phyloP scores from a whole-genome alignment of 2,888 invertebrate species.

The Meandrusa payeni region DNA sequence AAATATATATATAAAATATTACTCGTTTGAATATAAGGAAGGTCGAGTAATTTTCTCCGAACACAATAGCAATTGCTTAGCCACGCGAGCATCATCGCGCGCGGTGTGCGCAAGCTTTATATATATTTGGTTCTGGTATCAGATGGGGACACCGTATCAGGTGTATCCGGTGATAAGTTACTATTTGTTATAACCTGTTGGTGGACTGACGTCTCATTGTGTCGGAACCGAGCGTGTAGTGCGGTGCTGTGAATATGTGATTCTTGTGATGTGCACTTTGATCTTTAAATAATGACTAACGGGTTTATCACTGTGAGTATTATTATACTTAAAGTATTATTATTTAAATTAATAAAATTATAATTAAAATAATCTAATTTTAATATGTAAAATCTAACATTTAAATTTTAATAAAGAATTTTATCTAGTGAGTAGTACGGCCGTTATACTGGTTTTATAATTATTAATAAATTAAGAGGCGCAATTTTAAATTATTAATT shows the following conservation, averaged over 20 bases:
- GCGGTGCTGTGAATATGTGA: constrained; percentile 3
- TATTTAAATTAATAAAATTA: neutral
- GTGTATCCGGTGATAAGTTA: constrained; percentile 11
- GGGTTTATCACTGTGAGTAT: neutral
- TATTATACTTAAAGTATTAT: neutral
- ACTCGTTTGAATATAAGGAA: neutral
- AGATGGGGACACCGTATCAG: constrained; percentile 7
- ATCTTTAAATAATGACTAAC: neutral
- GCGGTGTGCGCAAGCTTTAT: constrained; percentile 5
- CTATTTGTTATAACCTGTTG: constrained; percentile 1
- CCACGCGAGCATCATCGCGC: constrained; percentile 2
- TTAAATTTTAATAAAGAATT: too few species aligned
- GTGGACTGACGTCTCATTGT: constrained; percentile 5
- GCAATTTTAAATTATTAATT: too few species aligned
- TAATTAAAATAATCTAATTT: too few species aligned
- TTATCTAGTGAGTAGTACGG: too few species aligned
- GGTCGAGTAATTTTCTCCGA: neutral
- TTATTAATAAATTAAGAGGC: too few species aligned
- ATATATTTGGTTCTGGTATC: constrained; percentile 6
- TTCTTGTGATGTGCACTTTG: neutral
- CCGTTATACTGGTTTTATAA: too few species aligned
- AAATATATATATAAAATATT: neutral
- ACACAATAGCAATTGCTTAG: neutral
- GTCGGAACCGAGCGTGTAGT: neutral
- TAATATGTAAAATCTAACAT: too few species aligned